Percentiles rank a stretch among this genome's conserved stretches.
Evolutionary conservation across 2,888 invertebrate genomes (phyloP).

Genomic region (Xiphydria camelus): DNA sequence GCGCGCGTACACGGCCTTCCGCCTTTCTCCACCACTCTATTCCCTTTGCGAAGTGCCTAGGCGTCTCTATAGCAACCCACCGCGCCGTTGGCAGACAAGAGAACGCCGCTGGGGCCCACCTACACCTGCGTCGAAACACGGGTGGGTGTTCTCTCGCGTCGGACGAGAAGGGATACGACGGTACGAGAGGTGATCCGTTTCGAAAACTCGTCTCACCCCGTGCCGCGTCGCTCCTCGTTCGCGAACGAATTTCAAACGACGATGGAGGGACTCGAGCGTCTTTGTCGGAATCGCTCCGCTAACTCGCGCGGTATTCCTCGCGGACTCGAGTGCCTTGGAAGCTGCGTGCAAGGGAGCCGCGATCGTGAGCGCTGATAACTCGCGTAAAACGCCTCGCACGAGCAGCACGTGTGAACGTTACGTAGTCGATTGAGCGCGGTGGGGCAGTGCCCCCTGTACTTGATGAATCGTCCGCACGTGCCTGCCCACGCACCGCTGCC

Average conservation of each 20-base stretch:
- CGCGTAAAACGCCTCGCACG: slow-evolving; percentile 32
- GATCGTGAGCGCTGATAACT: no score
- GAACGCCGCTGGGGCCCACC: slow-evolving; percentile 25
- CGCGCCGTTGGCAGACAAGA: slow-evolving; percentile 37
- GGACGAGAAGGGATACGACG: no score
- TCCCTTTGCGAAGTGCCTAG: slow-evolving; percentile 29
- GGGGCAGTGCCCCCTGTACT: slow-evolving; percentile 36
- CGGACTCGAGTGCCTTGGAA: no score
- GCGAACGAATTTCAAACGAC: no score
- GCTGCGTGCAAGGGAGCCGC: no score
- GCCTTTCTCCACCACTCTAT: slow-evolving; percentile 21
- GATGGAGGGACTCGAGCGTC: no score
- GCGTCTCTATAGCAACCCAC: slow-evolving; percentile 53
- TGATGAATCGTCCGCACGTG: slow-evolving; percentile 57
- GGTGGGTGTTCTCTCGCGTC: not conserved
- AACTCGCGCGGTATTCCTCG: no score
- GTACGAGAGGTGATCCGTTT: no score
- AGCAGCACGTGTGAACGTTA: slow-evolving; percentile 42
- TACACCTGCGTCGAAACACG: slow-evolving; percentile 10
- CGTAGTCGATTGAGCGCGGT: slow-evolving; percentile 7
- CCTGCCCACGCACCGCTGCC: slow-evolving; percentile 48
- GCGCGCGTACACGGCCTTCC: not conserved
- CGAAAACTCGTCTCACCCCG: no score
- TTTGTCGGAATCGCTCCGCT: no score
- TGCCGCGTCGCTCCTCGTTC: no score